A percentile compares a stretch with the other conserved stretches of the same genome.
These are phyloP conservation scores for Eurystomus glaucurus DNA, from an alignment of 2,797 vertebrate species.

Conservation along the genomic window DNA sequence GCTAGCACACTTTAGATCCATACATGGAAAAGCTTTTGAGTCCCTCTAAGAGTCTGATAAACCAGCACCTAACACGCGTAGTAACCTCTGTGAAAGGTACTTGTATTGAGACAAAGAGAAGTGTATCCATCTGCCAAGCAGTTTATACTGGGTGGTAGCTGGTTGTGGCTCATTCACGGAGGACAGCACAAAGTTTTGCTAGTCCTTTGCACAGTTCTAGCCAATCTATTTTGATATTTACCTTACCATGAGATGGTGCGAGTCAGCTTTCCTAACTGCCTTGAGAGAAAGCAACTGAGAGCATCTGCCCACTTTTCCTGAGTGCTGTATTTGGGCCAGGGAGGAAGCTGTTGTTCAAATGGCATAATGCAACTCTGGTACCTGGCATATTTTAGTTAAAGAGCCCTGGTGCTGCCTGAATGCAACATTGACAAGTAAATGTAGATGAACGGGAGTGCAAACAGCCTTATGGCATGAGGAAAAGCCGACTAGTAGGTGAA, in stretches of 20 bases:
- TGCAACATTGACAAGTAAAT: neutral
- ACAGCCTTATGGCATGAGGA: neutral
- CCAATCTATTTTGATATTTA: neutral
- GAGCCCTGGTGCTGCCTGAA: neutral
- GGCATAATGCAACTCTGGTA: too few relatives aligned
- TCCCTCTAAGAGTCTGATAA: neutral
- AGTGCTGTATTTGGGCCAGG: neutral
- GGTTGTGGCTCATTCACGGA: neutral
- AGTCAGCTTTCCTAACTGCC: neutral
- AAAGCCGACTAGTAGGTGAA: rapidly evolving
- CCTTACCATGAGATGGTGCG: neutral
- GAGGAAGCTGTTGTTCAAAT: neutral
- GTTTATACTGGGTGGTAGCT: neutral
- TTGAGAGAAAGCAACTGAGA: neutral
- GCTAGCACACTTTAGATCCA: neutral
- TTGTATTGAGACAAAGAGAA: neutral
- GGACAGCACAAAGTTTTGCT: neutral
- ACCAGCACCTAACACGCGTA: neutral
- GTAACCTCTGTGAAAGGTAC: neutral
- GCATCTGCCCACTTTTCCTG: rapidly evolving
- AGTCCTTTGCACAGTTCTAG: neutral
- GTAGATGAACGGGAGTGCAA: neutral
- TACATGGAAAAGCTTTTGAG: rapidly evolving
- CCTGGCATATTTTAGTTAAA: neutral
- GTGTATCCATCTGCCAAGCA: neutral